phyloP scores from a whole-genome alignment of 2,797 vertebrate genomes.

The Acrocephalus scirpaceus region DNA sequence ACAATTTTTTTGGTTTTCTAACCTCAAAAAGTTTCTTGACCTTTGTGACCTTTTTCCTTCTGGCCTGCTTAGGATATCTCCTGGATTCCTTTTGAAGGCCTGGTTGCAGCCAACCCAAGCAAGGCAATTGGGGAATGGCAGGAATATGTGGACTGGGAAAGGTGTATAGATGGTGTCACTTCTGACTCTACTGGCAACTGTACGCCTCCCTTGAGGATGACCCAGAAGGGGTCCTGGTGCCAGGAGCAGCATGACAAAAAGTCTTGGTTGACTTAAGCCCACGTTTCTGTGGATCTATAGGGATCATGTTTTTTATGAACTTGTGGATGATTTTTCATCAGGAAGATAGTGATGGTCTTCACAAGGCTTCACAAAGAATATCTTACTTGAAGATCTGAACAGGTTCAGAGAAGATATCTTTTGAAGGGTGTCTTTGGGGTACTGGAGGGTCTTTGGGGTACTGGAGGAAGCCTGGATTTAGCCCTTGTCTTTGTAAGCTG shows the following conservation, averaged over 20 bases:
- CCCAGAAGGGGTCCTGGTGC: neutral
- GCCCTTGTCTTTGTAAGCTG: neutral
- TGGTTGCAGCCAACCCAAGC: neutral
- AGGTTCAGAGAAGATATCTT: neutral
- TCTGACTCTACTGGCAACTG: neutral
- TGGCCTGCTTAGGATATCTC: neutral
- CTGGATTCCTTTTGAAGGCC: neutral
- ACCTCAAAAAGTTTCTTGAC: neutral
- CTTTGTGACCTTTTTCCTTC: neutral
- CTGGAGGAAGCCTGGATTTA: neutral
- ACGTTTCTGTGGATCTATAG: neutral
- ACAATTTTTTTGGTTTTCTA: neutral
- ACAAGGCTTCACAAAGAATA: neutral
- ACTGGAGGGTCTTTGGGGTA: neutral
- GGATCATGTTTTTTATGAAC: neutral
- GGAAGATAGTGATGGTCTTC: neutral
- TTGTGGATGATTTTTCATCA: neutral
- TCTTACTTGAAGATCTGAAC: neutral
- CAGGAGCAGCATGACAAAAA: neutral
- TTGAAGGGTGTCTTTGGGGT: neutral
- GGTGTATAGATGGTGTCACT: neutral
- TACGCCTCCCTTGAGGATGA: rapidly evolving
- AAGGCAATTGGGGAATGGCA: neutral
- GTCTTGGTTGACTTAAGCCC: neutral
- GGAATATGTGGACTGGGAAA: neutral